Conservation (phyloP, 1,140 invertebrate genomes). For the Tetranychus cinnabarinus region DNA sequence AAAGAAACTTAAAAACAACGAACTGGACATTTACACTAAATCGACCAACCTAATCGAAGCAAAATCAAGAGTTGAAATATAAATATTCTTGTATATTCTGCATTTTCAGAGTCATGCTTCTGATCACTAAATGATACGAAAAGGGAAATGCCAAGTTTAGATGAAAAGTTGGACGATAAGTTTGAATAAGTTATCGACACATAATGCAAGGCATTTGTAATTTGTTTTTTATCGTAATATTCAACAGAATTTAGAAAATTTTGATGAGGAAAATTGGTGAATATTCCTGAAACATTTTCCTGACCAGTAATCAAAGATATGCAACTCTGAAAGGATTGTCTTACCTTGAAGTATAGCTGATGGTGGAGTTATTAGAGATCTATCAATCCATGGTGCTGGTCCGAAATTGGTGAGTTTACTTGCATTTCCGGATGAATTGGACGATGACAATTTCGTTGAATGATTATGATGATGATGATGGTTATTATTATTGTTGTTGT, state of each 20-base stretch:
- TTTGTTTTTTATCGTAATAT: background rate
- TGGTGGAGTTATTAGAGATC: constrained; percentile 2
- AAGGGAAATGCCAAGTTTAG: too few species aligned
- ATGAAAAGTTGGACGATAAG: too few species aligned
- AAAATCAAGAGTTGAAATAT: too few species aligned
- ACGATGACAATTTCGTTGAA: background rate
- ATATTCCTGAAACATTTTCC: background rate
- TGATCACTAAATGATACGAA: too few species aligned
- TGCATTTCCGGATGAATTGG: background rate
- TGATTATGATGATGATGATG: background rate
- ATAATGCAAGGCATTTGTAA: background rate
- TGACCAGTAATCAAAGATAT: too few species aligned
- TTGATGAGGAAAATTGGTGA: background rate
- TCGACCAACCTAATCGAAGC: too few species aligned
- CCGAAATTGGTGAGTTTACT: background rate
- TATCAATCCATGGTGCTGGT: constrained; percentile 6
- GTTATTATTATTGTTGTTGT: background rate
- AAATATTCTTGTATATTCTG: too few species aligned
- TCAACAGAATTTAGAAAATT: background rate
- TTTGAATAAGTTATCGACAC: too few species aligned
- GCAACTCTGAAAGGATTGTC: background rate
- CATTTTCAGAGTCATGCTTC: too few species aligned
- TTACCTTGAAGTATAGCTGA: background rate
- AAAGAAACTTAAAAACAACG: too few species aligned
- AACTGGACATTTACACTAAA: too few species aligned